Evolutionary conservation across 2,797 vertebrate genomes (phyloP).

Genomic region (Spondyliosoma cantharus): DNA sequence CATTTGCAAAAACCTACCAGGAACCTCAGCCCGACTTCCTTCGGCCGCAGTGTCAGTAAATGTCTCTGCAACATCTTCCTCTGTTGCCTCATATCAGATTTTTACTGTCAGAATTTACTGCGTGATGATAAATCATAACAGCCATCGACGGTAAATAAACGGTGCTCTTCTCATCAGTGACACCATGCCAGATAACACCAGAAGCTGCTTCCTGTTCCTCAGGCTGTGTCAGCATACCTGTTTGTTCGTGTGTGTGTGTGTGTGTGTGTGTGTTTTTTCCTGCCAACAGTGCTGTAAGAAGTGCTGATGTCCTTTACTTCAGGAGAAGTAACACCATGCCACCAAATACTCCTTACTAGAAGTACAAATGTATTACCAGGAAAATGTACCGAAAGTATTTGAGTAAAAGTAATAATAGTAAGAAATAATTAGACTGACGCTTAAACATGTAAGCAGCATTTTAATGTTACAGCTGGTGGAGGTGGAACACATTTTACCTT

Average conservation of each 20-base stretch:
- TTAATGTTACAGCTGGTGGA: too few species aligned
- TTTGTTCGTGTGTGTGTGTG: not conserved
- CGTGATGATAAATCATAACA: not conserved
- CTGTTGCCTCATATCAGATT: slow-evolving; percentile 15
- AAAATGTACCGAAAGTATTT: too few species aligned
- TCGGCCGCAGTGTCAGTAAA: not conserved
- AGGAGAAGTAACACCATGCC: too few species aligned
- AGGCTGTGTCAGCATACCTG: not conserved
- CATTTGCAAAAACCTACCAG: not conserved
- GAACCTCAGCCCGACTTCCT: not conserved
- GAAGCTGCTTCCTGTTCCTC: not conserved
- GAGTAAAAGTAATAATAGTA: too few species aligned
- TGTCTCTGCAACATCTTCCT: not conserved
- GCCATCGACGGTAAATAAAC: rapidly evolving
- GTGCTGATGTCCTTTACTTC: too few species aligned
- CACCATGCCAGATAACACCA: not conserved
- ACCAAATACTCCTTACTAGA: too few species aligned
- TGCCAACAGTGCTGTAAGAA: too few species aligned
- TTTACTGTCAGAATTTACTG: not conserved
- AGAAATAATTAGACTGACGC: too few species aligned
- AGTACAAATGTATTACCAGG: too few species aligned
- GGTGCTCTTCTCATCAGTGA: not conserved
- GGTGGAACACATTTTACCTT: too few species aligned
- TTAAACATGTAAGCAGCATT: too few species aligned
- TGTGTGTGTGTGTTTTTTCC: too few species aligned